phyloP scores from a whole-genome alignment of 2,797 vertebrate species.

The Nothura maculosa region DNA sequence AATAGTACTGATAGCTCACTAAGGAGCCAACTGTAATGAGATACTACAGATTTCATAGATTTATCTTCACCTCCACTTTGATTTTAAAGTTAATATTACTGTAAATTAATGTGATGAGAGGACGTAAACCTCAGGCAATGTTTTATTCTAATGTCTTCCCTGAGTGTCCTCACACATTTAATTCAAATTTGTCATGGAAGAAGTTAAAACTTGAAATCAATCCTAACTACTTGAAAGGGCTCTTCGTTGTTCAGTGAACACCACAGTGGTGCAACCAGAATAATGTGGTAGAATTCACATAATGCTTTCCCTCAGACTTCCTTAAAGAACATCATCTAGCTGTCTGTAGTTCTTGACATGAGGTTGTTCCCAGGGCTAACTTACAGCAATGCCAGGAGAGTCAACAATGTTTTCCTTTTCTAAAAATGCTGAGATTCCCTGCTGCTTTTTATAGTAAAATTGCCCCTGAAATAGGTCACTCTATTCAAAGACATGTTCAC shows the following conservation, averaged over 20 bases:
- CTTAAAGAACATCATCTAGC: not conserved
- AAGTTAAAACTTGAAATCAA: not conserved
- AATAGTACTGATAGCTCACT: not conserved
- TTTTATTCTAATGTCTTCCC: not conserved
- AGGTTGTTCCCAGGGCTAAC: not conserved
- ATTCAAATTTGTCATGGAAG: not conserved
- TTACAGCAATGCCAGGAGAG: not conserved
- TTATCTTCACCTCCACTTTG: not conserved
- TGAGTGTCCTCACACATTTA: not conserved
- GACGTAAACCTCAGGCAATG: not conserved
- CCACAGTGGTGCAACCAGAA: not conserved
- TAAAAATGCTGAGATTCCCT: not conserved
- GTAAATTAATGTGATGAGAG: not conserved
- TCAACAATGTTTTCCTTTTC: not conserved
- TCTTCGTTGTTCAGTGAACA: not conserved
- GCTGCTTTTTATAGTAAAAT: not conserved
- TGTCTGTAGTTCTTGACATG: not conserved
- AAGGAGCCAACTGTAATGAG: rapidly evolving
- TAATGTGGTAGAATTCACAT: not conserved
- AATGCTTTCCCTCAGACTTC: not conserved
- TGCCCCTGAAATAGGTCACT: not conserved
- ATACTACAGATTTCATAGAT: not conserved
- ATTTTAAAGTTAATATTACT: not conserved
- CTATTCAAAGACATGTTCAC: not conserved
- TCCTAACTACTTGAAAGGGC: not conserved